A percentile compares a stretch with the other conserved stretches of the same genome.
phyloP scores from a whole-genome alignment of 2,888 invertebrate genomes.

The Noctuana brunneofusca region DNA sequence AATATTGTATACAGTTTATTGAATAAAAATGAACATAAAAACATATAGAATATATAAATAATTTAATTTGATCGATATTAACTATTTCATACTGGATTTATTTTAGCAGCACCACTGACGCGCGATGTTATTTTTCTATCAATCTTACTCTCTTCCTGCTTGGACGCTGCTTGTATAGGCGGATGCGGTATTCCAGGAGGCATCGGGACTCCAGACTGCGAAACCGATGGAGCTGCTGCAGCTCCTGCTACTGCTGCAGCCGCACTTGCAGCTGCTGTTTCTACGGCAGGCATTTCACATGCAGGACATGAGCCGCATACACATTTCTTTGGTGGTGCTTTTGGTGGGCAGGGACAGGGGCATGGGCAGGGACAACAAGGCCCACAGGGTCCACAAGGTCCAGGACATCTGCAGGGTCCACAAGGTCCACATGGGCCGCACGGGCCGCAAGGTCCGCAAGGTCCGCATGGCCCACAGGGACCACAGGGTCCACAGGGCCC shows the following conservation, averaged over 20 bases:
- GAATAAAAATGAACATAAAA: not conserved
- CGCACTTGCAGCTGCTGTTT: constrained; percentile 16
- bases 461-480: constrained; percentile 48
- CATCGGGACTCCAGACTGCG: constrained; percentile 33
- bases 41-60: not conserved
- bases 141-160: constrained; percentile 44
- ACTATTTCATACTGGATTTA: constrained; percentile 38
- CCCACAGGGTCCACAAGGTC: constrained; percentile 49
- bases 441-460: constrained; percentile 58
- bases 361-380: constrained; percentile 47
- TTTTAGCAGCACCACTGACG: constrained; percentile 44
- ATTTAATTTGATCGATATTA: not conserved
- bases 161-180: not conserved
- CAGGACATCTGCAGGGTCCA: constrained; percentile 47
- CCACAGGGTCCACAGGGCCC: constrained; percentile 49
- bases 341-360: constrained; percentile 42
- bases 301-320: constrained; percentile 51
- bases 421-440: constrained; percentile 41
- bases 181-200: constrained; percentile 27
- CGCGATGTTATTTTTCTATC: constrained; percentile 44
- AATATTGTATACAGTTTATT: not conserved
- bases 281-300: constrained; percentile 38
- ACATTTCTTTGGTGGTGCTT: constrained; percentile 43
- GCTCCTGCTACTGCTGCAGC: constrained; percentile 28
- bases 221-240: constrained; percentile 31